A percentile compares a stretch with the other conserved stretches of the same genome.
Conservation (phyloP, 1,140 invertebrate genomes). For the Belonocnema kinseyi region DNA sequence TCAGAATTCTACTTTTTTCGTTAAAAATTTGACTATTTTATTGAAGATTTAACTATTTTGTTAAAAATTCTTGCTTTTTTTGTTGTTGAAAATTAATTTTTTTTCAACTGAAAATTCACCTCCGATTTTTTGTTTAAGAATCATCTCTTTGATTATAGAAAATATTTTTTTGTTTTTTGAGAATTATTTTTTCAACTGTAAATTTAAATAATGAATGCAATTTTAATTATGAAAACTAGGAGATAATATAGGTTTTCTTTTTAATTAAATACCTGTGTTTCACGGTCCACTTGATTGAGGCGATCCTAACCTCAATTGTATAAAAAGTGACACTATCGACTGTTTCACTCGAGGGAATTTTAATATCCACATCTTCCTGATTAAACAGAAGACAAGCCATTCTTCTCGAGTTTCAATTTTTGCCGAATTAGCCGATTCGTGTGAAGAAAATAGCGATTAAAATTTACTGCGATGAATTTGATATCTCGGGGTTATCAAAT, state of each 20-base stretch:
- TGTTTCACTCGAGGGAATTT: slow-evolving; percentile 77
- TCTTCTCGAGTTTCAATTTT: slow-evolving; percentile 37
- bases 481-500: too few relatives aligned
- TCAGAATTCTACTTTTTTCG: too few relatives aligned
- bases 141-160: too few relatives aligned
- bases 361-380: slow-evolving; percentile 77
- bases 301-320: slow-evolving; percentile 81
- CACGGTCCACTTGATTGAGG: slow-evolving; percentile 86
- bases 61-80: too few relatives aligned
- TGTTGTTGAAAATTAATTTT: too few relatives aligned
- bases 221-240: not conserved
- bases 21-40: too few relatives aligned
- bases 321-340: slow-evolving; percentile 81
- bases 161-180: too few relatives aligned
- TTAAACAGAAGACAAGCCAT: slow-evolving; percentile 82
- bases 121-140: too few relatives aligned
- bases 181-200: too few relatives aligned
- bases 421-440: not conserved
- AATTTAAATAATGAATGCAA: too few relatives aligned
- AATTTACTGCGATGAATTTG: not conserved
- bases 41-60: too few relatives aligned
- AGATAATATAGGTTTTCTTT: not conserved
- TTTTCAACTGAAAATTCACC: too few relatives aligned
- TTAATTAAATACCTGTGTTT: slow-evolving; percentile 76
- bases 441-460: not conserved